phyloP scores from a whole-genome alignment of 2,113 vertebrate genomes.

The Martes martes region DNA sequence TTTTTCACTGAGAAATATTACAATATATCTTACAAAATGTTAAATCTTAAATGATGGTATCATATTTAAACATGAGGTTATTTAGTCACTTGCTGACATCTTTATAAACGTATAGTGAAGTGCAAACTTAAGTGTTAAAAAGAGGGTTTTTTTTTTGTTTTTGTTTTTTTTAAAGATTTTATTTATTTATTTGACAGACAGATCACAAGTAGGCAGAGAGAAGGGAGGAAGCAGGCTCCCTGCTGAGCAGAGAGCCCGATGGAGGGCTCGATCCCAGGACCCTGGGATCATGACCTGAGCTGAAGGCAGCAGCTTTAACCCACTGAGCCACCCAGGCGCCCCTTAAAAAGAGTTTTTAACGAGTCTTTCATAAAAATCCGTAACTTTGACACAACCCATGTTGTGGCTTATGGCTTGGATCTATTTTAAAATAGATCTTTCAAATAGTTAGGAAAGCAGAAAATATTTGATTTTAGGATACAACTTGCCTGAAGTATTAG shows the following conservation, averaged over 20 bases:
- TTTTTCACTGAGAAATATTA: not conserved
- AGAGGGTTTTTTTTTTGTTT: not conserved
- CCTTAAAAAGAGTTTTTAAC: not conserved
- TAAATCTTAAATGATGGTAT: not conserved
- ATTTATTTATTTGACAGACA: too few species aligned
- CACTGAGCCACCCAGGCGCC: too few species aligned
- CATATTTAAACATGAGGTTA: not conserved
- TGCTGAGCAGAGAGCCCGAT: too few species aligned
- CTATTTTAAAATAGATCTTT: not conserved
- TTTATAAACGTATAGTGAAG: not conserved
- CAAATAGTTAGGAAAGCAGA: not conserved
- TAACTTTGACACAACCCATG: not conserved
- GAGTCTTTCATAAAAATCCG: not conserved
- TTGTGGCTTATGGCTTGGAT: not conserved
- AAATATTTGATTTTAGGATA: not conserved
- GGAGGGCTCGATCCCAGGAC: too few species aligned
- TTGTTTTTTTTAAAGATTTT: too few species aligned
- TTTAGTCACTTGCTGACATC: not conserved
- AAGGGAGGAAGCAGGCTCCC: too few species aligned
- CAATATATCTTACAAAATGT: not conserved
- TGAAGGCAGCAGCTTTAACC: too few species aligned
- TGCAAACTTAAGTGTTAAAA: not conserved
- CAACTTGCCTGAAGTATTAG: not conserved
- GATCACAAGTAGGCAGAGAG: too few species aligned
- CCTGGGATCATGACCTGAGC: too few species aligned